Evolutionary conservation across 2,888 invertebrate species (phyloP).

Genomic region (Philereme transversata): DNA sequence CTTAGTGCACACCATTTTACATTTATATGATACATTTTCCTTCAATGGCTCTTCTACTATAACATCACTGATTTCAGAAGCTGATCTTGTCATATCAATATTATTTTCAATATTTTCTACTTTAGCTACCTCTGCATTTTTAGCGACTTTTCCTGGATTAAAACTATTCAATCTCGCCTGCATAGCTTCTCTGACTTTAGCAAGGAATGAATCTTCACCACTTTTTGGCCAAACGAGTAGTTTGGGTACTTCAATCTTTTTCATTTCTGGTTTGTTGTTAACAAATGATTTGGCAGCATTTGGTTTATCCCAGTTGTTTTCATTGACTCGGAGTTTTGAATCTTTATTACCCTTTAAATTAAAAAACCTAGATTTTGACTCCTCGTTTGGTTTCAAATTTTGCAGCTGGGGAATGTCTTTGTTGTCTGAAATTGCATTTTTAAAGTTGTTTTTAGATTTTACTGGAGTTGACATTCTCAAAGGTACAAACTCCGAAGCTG

Average conservation of each 20-base stretch:
- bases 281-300: slow-evolving; percentile 8
- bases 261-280: slow-evolving; percentile 9
- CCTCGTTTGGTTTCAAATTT: slow-evolving; percentile 12
- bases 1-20: slow-evolving; percentile 67
- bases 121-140: slow-evolving; percentile 10
- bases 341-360: slow-evolving; percentile 13
- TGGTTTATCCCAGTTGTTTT: slow-evolving; percentile 7
- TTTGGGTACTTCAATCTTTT: slow-evolving; percentile 6
- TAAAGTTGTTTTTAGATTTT: slow-evolving; percentile 25
- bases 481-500: slow-evolving; percentile 32
- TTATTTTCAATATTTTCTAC: slow-evolving; percentile 27
- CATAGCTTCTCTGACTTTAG: slow-evolving; percentile 53
- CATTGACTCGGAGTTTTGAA: slow-evolving; percentile 4
- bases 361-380: slow-evolving; percentile 11
- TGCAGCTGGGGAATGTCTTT: slow-evolving; percentile 13
- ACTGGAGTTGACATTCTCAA: slow-evolving; percentile 18
- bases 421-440: slow-evolving; percentile 16
- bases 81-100: slow-evolving; percentile 49
- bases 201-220: slow-evolving; percentile 47
- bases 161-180: slow-evolving; percentile 43
- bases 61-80: slow-evolving; percentile 48
- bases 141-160: slow-evolving; percentile 8
- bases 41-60: slow-evolving; percentile 45
- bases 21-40: slow-evolving; percentile 68
- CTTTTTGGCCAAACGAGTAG: slow-evolving; percentile 41